Base-by-base conservation (phyloP, 2,888 invertebrate genomes). In the Julus scandinavius region DNA sequence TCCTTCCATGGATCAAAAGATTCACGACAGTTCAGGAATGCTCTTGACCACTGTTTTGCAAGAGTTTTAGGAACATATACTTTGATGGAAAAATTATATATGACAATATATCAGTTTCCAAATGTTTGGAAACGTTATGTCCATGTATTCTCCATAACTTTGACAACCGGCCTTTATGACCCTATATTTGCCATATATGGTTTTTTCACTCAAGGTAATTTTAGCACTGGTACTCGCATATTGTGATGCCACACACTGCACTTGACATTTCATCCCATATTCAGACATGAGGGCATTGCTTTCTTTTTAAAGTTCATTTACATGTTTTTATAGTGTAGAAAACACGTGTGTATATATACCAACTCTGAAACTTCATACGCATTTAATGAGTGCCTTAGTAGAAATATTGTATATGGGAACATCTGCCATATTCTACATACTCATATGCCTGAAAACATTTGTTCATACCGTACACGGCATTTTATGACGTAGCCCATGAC, bases 11-110 rank as follows among this genome's bases (percentile, higher is more conserved):
- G 88, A 88, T 88, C 72, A 88, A 86, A 13, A 15, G 41, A 9
- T 41, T 87, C 45, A 88, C 88, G 1, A 88, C 58, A 38, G 88
- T 88, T 11, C 41, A 88, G 41, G 86, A 86, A n/a, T 88, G 88
- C 45, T 72, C 58, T 85, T 85, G 49, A 88, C n/a, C 63, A 86
- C n/a, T 50, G 58, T 15, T 40, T 40, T 4, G 15, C 85, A 85
- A 38, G 3, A 4, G 40, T 63, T 3, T 20, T 20, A 63, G 6
- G 20, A 63, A 63, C 63, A n/a, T 63, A 1, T 29, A 29, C 29
- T 29, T 29, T 29, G 29, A 29, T 29, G 29, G 29, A 29, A 29
- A 29, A 29, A 29, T 29, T 29, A 29, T 29, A 29, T 29, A 29
- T 29, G 29, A 29, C 29, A 29, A 29, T 29, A 29, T 29, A 29